phyloP scores from a whole-genome alignment of 2,113 vertebrate species.

The Upupa epops region DNA sequence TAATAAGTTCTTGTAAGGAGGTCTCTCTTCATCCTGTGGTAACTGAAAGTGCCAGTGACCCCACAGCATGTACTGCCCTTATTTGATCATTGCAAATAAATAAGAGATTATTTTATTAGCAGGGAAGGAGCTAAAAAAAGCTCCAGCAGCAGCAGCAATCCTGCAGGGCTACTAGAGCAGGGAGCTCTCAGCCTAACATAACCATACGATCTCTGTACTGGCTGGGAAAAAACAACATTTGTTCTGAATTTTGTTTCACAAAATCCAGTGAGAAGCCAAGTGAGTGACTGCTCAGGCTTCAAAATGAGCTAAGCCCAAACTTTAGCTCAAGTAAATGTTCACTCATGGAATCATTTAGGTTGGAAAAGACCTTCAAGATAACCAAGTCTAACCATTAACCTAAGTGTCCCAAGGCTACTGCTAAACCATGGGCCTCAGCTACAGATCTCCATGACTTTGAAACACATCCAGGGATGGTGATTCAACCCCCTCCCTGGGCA shows the following conservation, averaged over 20 bases:
- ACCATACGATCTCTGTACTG: neutral
- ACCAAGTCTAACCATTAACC: too few relatives aligned
- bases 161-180: neutral
- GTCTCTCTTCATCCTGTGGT: fast-evolving
- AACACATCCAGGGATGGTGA: too few relatives aligned
- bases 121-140: neutral
- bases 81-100: neutral
- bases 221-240: neutral
- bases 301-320: neutral
- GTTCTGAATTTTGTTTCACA: neutral
- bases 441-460: too few relatives aligned
- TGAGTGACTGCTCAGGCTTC: neutral
- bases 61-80: fast-evolving
- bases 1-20: neutral
- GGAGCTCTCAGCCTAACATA: neutral
- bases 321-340: neutral
- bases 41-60: fast-evolving
- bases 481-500: too few relatives aligned
- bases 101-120: neutral
- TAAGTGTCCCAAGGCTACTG: too few relatives aligned
- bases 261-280: fast-evolving
- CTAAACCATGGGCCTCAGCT: too few relatives aligned
- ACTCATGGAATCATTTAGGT: neutral
- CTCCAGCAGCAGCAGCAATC: neutral
- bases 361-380: too few relatives aligned